These are phyloP conservation scores for Zonitis immaculata DNA, from an alignment of 2,888 invertebrate species.

Conservation along the genomic window DNA sequence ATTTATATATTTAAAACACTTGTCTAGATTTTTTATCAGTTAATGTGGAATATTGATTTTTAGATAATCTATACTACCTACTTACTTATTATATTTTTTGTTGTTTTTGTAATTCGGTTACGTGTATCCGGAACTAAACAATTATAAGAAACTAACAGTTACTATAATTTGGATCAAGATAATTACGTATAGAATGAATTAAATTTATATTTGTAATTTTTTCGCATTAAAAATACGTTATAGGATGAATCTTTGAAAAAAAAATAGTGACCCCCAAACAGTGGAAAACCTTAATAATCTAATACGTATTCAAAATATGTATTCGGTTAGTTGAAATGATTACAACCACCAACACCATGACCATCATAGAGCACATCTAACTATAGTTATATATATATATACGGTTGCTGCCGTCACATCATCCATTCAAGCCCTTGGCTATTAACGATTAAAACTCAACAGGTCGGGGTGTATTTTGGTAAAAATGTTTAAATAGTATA, in stretches of 20 bases:
- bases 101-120: no score
- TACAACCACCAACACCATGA: neutral
- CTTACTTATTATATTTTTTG: no score
- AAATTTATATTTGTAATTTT: no score
- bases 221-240: no score
- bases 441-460: constrained; percentile 11
- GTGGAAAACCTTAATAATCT: constrained; percentile 8
- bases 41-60: neutral
- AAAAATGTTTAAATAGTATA: neutral
- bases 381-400: no score
- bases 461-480: constrained; percentile 4
- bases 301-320: constrained; percentile 20
- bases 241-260: no score
- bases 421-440: constrained; percentile 4
- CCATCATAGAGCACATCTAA: no score
- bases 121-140: neutral
- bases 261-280: no score
- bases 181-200: no score
- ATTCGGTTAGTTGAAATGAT: neutral
- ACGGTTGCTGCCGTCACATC: neutral
- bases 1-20: neutral
- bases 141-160: no score
- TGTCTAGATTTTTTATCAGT: neutral
- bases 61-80: no score
- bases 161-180: no score